These are phyloP conservation scores for Crypturellus undulatus DNA, from an alignment of 2,113 vertebrate genomes.

Conservation along the genomic window DNA sequence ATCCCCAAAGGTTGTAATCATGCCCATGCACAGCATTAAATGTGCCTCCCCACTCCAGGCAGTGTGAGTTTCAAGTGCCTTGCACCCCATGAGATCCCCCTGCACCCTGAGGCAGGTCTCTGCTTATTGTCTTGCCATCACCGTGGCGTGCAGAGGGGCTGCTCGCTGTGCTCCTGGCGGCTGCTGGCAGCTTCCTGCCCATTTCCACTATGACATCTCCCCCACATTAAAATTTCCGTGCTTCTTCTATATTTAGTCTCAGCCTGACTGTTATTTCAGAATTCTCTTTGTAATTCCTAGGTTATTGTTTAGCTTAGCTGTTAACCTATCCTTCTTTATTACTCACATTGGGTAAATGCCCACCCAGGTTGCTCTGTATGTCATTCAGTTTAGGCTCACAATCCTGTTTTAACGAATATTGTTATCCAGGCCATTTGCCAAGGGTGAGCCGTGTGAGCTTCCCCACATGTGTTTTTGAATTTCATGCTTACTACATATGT, in stretches of 20 bases:
- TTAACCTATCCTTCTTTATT: not conserved
- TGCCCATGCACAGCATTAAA: not conserved
- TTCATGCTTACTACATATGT: not conserved
- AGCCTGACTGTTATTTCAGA: not conserved
- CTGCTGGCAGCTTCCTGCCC: not conserved
- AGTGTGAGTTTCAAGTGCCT: not conserved
- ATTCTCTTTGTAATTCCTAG: not conserved
- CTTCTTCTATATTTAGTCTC: not conserved
- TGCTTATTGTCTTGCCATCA: fast-evolving
- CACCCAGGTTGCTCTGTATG: not conserved
- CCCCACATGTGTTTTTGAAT: fast-evolving
- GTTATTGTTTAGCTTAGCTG: not conserved
- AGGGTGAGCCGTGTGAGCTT: fast-evolving
- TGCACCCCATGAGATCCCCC: too few relatives aligned
- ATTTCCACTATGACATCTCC: not conserved
- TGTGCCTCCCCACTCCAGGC: not conserved
- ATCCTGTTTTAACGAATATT: not conserved
- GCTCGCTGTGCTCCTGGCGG: too few relatives aligned
- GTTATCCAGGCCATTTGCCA: not conserved
- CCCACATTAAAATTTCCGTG: not conserved
- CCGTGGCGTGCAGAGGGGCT: too few relatives aligned
- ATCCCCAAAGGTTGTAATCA: not conserved
- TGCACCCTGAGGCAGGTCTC: fast-evolving
- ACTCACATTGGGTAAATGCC: not conserved
- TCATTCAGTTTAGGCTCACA: not conserved